These are phyloP conservation scores for Mesoclemmys tuberculata DNA, from an alignment of 2,113 vertebrate species.

Conservation along the genomic window DNA sequence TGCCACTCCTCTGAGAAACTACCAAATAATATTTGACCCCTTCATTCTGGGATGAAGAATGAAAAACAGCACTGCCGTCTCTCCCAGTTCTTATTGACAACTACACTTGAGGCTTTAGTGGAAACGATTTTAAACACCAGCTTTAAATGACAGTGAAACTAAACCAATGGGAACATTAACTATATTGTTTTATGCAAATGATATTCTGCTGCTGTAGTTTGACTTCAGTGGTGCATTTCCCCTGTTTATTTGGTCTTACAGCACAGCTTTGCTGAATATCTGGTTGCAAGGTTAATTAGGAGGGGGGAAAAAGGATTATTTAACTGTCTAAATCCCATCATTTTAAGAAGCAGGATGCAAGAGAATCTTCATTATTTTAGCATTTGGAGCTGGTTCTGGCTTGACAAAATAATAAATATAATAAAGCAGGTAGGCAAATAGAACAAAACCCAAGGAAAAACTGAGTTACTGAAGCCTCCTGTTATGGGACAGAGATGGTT, in stretches of 20 bases:
- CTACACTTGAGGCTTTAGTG: not conserved
- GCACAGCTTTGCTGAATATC: not conserved
- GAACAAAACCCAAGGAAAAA: not conserved
- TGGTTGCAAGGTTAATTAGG: not conserved
- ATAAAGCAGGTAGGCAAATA: not conserved
- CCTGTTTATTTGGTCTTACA: not conserved
- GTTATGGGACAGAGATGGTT: not conserved
- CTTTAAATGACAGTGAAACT: not conserved
- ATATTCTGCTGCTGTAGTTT: not conserved
- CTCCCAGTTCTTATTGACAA: fast-evolving
- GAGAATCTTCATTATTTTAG: not conserved
- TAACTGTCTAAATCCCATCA: not conserved
- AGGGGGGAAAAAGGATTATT: not conserved
- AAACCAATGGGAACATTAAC: not conserved
- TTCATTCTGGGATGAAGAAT: not conserved
- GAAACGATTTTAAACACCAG: not conserved
- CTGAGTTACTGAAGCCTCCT: not conserved
- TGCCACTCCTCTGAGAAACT: not conserved
- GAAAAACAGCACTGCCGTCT: not conserved
- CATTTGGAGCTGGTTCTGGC: not conserved
- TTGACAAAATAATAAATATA: not conserved
- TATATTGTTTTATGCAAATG: not conserved
- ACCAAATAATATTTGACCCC: not conserved
- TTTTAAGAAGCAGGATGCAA: not conserved
- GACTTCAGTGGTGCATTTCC: not conserved